A percentile compares a stretch with the other conserved stretches of the same genome.
phyloP scores from a whole-genome alignment of 2,888 invertebrate genomes.

The Meiosimyza decipiens region DNA sequence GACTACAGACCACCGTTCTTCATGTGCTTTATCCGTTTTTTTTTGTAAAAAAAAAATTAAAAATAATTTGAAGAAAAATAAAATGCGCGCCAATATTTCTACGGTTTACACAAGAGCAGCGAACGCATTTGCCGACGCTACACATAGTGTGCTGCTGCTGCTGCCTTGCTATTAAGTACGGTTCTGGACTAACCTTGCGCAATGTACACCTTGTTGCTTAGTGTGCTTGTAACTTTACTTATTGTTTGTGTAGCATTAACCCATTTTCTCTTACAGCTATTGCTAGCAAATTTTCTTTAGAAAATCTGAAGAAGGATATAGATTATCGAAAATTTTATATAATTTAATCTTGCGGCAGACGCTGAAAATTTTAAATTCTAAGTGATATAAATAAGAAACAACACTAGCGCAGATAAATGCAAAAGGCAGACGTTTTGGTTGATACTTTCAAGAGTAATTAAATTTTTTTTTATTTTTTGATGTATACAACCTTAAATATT shows the following conservation, averaged over 20 bases:
- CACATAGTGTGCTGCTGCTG: not conserved
- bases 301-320: not conserved
- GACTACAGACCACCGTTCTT: not conserved
- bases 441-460: no score
- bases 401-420: no score
- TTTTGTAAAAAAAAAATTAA: not conserved
- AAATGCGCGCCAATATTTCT: conserved; percentile 16
- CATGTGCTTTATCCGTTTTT: conserved; percentile 3
- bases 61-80: not conserved
- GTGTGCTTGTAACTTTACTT: not conserved
- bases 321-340: no score
- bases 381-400: no score
- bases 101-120: not conserved
- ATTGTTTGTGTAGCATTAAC: not conserved
- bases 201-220: not conserved
- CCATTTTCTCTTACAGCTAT: not conserved
- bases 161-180: not conserved
- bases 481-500: no score
- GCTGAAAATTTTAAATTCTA: no score
- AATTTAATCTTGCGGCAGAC: no score
- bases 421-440: no score
- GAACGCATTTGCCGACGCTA: not conserved
- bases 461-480: no score
- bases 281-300: not conserved
- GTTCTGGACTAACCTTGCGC: conserved; percentile 26